Percentiles rank a stretch among this genome's conserved stretches.
These are phyloP conservation scores for Alethe castanea DNA, from an alignment of 2,113 vertebrate genomes.

Conservation along the genomic window DNA sequence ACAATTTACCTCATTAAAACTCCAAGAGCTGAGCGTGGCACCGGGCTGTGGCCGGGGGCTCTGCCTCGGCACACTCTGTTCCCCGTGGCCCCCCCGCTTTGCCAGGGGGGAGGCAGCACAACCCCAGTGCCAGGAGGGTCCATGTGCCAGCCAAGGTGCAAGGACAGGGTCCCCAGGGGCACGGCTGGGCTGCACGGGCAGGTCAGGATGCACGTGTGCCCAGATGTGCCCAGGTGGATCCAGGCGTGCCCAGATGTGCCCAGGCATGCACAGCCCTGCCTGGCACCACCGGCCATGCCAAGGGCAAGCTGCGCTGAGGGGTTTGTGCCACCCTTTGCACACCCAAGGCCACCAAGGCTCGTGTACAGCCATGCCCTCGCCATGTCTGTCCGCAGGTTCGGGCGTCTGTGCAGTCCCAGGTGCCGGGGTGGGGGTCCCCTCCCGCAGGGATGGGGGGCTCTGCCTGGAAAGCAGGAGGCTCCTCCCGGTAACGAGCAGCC, in stretches of 20 bases:
- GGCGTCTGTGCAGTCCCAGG: not conserved
- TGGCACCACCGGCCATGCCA: not conserved
- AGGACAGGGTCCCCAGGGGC: not conserved
- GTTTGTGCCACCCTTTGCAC: fast-evolving
- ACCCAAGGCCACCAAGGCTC: fast-evolving
- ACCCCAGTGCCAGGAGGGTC: not conserved
- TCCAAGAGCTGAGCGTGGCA: not conserved
- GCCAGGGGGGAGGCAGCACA: not conserved
- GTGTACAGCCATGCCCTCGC: fast-evolving
- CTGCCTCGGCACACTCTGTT: not conserved
- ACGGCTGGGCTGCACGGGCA: fast-evolving
- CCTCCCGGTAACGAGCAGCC: not conserved
- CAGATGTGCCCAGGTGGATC: not conserved
- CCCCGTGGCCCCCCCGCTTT: not conserved
- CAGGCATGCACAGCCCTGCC: not conserved
- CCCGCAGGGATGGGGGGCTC: not conserved
- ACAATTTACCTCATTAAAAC: constrained; percentile 58
- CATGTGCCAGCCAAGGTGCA: fast-evolving
- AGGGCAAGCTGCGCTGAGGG: not conserved
- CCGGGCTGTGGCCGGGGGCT: not conserved
- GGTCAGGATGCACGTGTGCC: fast-evolving
- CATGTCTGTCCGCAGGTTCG: fast-evolving
- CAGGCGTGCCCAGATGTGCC: not conserved
- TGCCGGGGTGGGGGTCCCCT: not conserved
- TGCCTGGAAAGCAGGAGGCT: constrained; percentile 24